phyloP scores from a whole-genome alignment of 1,140 invertebrate species.

The Drosophila micromelanica region DNA sequence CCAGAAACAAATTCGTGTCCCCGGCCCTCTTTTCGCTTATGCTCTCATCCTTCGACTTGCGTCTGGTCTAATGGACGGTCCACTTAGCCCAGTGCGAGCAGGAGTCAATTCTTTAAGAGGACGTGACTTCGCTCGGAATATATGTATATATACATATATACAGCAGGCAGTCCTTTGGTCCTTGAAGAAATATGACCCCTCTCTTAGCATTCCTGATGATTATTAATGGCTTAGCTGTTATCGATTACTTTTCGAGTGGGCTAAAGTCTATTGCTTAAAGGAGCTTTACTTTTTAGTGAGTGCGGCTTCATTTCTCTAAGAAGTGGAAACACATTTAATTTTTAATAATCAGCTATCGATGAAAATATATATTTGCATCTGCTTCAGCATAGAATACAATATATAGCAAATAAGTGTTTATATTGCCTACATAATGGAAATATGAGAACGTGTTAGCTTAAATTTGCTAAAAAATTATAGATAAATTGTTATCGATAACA shows the following conservation, averaged over 20 bases:
- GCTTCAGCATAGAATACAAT: no score
- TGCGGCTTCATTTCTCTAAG: not conserved
- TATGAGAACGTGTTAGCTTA: no score
- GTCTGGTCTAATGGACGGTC: slow-evolving; percentile 5
- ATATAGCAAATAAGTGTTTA: no score
- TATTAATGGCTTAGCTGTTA: slow-evolving; percentile 11
- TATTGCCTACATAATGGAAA: no score
- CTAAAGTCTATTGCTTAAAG: not conserved
- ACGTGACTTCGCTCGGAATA: not conserved
- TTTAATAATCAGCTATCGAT: not conserved
- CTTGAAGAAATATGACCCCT: slow-evolving; percentile 3
- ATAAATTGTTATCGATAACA: no score
- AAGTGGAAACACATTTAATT: not conserved
- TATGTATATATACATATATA: not conserved
- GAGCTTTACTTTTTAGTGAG: not conserved
- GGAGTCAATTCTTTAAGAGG: slow-evolving; percentile 5
- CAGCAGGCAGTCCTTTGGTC: not conserved
- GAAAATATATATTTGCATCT: not conserved
- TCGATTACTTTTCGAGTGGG: slow-evolving; percentile 6
- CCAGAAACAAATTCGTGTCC: slow-evolving; percentile 37
- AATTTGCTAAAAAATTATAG: no score
- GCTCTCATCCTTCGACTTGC: slow-evolving; percentile 1
- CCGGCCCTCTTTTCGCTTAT: not conserved
- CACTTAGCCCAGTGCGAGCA: not conserved
- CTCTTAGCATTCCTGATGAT: not conserved